Base-by-base conservation (phyloP, 2,797 vertebrate genomes). In the Loris lydekkerianus region DNA sequence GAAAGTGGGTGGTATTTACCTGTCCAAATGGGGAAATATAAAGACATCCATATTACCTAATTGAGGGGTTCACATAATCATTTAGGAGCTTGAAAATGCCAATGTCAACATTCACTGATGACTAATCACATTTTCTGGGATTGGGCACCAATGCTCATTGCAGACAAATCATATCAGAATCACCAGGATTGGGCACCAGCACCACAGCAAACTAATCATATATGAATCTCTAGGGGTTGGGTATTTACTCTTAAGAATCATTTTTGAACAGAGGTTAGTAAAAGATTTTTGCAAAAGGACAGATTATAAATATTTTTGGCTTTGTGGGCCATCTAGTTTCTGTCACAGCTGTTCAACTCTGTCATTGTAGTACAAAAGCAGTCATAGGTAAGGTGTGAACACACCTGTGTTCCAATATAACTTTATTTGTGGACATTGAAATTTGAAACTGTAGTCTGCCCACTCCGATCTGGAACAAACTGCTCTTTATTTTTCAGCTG, bases 251-350 rank as follows among this genome's bases (percentile, higher is more conserved):
- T 37, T 78, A 56, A 61, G 37, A 73, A 49, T 25, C 31, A 49
- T 70, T 89, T 93, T 93, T 84, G 21, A 78, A 72, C 17, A 78
- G 67, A 63, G 7, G 5, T 86, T 72, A 43, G 43, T 49, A 72
- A 56, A 49, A 6, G 1, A 40, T 88, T 91, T 86, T 40, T 90
- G 25, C 58, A 67, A 86, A 80, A 46, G 58, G 37, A 27, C 8
- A 40, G 43, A 65, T 20, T 78, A 61, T 91, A 73, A 92, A 60
- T 60, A 61, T 40, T 92, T 93, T 84, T 46, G 76, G n/a, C 53
- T 80, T 56, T 85, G 21, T 78, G 80, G 37, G 40, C 65, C 40
- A 31, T 86, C 0, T 70, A 27, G 31, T 67, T 46, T 92, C 58
- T 31, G 37, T 69, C 75, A 43, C 10, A 46, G 40, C 46, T 70